Evolutionary conservation across 2,113 vertebrate genomes (phyloP).

Genomic region (Mormyrus lacerda): DNA sequence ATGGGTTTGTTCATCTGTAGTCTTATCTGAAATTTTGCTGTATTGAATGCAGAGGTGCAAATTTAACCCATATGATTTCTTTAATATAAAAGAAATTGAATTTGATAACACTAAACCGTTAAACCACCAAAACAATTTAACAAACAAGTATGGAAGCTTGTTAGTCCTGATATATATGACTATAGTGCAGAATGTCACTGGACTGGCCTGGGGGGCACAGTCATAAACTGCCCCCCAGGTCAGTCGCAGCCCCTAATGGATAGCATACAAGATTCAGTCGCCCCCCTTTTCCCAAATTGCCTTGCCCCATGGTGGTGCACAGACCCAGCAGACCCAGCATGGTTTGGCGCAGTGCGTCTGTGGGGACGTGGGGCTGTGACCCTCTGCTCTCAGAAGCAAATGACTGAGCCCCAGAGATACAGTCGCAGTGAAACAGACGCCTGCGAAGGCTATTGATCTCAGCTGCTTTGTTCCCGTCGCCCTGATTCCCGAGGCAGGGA

Average conservation of each 20-base stretch:
- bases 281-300: slow-evolving; percentile 17
- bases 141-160: neutral
- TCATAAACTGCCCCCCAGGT: neutral
- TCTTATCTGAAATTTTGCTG: neutral
- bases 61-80: neutral
- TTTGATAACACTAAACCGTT: neutral
- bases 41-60: neutral
- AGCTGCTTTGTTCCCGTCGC: neutral
- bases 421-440: neutral
- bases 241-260: slow-evolving; percentile 22
- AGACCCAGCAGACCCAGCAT: neutral
- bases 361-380: neutral
- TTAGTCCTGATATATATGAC: neutral
- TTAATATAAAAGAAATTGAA: neutral
- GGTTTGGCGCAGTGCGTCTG: neutral
- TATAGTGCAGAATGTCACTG: neutral
- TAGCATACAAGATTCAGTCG: slow-evolving; percentile 8
- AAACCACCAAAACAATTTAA: neutral
- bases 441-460: neutral
- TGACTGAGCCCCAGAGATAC: neutral
- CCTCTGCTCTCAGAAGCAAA: slow-evolving; percentile 3
- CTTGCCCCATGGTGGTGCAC: neutral
- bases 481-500: neutral
- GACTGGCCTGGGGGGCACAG: neutral
- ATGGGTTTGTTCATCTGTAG: neutral